Evolutionary conservation across 2,113 vertebrate genomes (phyloP).

Genomic region (Athene noctua): DNA sequence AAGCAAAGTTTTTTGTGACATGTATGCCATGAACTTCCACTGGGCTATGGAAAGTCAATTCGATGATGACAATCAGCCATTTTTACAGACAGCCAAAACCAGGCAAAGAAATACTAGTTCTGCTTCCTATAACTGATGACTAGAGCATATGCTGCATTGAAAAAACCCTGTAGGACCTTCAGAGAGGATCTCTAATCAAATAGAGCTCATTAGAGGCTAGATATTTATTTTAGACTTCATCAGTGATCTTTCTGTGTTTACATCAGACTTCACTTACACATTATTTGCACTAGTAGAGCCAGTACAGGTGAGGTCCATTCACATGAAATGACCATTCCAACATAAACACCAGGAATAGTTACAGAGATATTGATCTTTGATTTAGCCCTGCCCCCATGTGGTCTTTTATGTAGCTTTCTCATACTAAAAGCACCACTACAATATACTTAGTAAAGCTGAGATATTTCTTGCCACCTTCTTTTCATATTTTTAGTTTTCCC

Average conservation of each 20-base stretch:
- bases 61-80: background rate
- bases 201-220: background rate
- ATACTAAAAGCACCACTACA: background rate
- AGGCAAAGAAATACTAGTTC: background rate
- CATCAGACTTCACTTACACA: background rate
- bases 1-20: background rate
- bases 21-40: background rate
- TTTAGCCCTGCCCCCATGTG: conserved; percentile 58
- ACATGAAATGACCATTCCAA: background rate
- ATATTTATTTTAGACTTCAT: background rate
- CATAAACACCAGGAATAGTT: background rate
- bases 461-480: background rate
- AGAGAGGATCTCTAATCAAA: background rate
- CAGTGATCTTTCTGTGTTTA: background rate
- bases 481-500: background rate
- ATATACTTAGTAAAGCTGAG: background rate
- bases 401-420: background rate
- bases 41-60: background rate
- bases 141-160: background rate
- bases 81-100: background rate
- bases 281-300: background rate
- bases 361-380: conserved; percentile 10
- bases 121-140: background rate
- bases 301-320: background rate
- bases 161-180: background rate